Evolutionary conservation across 2,888 invertebrate species (phyloP), one percentile per base, ranked within the genome.

Genomic region (Drosophila fulvimacula): DNA sequence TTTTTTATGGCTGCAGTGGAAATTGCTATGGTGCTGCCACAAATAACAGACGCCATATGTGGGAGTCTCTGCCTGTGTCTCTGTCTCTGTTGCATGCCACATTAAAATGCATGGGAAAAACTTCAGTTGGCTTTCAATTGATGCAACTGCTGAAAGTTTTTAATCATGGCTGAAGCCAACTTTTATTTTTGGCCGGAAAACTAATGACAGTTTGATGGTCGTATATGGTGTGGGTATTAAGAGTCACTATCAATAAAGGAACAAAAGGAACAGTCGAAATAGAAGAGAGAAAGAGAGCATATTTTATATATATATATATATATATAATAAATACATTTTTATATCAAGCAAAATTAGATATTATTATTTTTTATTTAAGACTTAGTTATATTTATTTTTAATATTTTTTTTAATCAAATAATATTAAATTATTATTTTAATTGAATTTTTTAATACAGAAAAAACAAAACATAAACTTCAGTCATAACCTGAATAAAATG

Each of bases 81-180:
- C 15, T 34, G 11, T 10, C 56, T n/a, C 39, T 36, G 73, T n/a
- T 30, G 58, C 69, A 51, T 63, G 75, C 62, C 41, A 36, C 61
- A 66, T 73, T 56, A 41, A 73, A 73, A 65, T 59, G 51, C 42
- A 65, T 38, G 38, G 17, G 13, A 24, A 41, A 60, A 66, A 44
- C 56, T 57, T 32, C 11, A 21, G 30, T 27, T 51, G 21, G 17
- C 19, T 44, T 36, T 27, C 24, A 52, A 55, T 53, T 65, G 21
- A 49, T 51, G 34, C 19, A 30, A 13, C 21, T 38, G 36, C 39
- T 41, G 4, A 48, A 56, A 53, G 38, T 39, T 39, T 32, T 39
- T 27, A 32, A 32, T 60, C 32, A 52, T 41, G 5, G 10, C 5
- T 3, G 13, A 27, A 13, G 15, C 17, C 30, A 36, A 32, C 10